Evolutionary conservation across 2,888 invertebrate genomes (phyloP).

Genomic region (Laspeyria flexula): DNA sequence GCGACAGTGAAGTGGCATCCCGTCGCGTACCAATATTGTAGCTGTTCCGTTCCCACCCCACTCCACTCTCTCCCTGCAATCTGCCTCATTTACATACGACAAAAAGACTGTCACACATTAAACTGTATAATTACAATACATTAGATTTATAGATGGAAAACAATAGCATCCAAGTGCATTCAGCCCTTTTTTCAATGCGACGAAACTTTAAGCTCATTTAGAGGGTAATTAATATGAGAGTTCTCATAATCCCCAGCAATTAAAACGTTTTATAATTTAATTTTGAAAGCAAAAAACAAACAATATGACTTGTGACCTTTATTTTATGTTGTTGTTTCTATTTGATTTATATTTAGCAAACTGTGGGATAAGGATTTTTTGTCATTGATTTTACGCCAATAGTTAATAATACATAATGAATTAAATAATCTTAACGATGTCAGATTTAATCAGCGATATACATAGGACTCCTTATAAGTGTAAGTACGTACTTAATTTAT

Average conservation of each 20-base stretch:
- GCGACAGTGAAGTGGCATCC: slow-evolving; percentile 70
- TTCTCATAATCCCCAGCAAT: slow-evolving; percentile 79
- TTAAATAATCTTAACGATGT: too few relatives aligned
- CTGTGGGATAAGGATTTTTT: not conserved
- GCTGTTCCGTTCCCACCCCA: slow-evolving; percentile 74
- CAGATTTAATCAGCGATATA: too few relatives aligned
- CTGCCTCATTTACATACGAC: slow-evolving; percentile 79
- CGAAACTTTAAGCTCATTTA: slow-evolving; percentile 77
- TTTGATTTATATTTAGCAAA: slow-evolving; percentile 14
- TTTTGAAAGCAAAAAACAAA: slow-evolving; percentile 54
- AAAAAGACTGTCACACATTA: slow-evolving; percentile 82
- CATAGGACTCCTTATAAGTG: too few relatives aligned
- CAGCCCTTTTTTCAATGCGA: slow-evolving; percentile 75
- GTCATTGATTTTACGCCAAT: not conserved
- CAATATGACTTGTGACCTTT: slow-evolving; percentile 57
- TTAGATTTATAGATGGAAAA: slow-evolving; percentile 83
- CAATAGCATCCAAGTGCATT: slow-evolving; percentile 68
- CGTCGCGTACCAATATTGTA: slow-evolving; percentile 72
- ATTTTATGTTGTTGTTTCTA: slow-evolving; percentile 36
- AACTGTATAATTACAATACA: slow-evolving; percentile 80
- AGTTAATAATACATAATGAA: too few relatives aligned
- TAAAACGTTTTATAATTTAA: slow-evolving; percentile 60
- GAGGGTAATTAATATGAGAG: slow-evolving; percentile 79
- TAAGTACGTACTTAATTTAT: too few relatives aligned
- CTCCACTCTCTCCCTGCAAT: slow-evolving; percentile 55